These are phyloP conservation scores for Hucho hucho DNA, from an alignment of 2,113 vertebrate species.

Conservation along the genomic window DNA sequence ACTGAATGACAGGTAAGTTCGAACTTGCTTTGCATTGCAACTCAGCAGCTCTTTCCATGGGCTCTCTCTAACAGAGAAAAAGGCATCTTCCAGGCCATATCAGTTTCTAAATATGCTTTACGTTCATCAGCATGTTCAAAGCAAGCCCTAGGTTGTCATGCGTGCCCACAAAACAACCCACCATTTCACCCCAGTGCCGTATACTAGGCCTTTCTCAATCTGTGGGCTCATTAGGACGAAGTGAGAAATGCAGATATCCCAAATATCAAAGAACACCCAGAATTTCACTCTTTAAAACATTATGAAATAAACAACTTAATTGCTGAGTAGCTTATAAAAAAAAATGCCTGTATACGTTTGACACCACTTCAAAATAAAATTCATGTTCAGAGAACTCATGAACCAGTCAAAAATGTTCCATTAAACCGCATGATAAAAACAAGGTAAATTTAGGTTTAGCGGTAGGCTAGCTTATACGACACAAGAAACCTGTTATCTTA, in stretches of 20 bases:
- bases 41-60: not conserved
- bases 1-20: not conserved
- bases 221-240: not conserved
- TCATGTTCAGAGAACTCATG: no score
- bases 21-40: not conserved
- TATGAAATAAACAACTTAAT: not conserved
- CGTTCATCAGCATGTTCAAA: not conserved
- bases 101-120: no score
- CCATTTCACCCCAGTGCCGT: not conserved
- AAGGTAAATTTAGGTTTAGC: no score
- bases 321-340: not conserved
- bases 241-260: not conserved
- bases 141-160: not conserved
- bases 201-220: not conserved
- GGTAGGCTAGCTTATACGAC: no score
- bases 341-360: not conserved
- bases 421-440: constrained; percentile 8
- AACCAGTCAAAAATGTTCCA: not conserved
- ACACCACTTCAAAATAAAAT: not conserved
- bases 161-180: not conserved
- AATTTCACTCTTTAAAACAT: not conserved
- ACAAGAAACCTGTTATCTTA: no score
- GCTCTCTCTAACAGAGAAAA: no score
- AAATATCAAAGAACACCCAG: not conserved
- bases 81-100: no score